Evolutionary conservation across 2,113 vertebrate species (phyloP).

Genomic region (Poecilia latipinna): DNA sequence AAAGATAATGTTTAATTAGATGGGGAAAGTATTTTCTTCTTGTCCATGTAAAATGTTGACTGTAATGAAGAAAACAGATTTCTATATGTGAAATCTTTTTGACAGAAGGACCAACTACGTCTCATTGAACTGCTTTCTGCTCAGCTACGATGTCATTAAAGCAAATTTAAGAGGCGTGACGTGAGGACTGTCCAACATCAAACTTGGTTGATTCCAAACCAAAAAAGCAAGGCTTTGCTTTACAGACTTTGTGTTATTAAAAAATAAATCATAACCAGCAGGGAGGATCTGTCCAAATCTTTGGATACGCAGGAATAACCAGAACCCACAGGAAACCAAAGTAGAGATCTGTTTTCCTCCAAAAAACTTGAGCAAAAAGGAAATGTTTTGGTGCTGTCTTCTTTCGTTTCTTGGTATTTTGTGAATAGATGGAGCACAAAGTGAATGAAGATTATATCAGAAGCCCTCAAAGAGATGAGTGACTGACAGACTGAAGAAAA

Average conservation of each 20-base stretch:
- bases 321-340: not conserved
- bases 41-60: too few relatives aligned
- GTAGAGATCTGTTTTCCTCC: not conserved
- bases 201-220: not conserved
- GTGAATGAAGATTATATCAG: not conserved
- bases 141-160: too few relatives aligned
- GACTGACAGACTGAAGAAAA: too few relatives aligned
- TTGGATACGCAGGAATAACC: not conserved
- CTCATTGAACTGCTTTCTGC: too few relatives aligned
- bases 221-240: not conserved
- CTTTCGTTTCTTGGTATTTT: not conserved
- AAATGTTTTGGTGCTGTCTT: not conserved
- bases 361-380: not conserved
- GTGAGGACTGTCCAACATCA: not conserved
- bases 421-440: not conserved
- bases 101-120: too few relatives aligned
- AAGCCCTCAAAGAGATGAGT: not conserved
- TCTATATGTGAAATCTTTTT: too few relatives aligned
- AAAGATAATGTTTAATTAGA: too few relatives aligned
- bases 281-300: too few relatives aligned
- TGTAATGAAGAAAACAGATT: too few relatives aligned
- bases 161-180: too few relatives aligned
- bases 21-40: too few relatives aligned
- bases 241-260: not conserved
- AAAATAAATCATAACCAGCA: too few relatives aligned